These are phyloP conservation scores for Porites divaricata DNA, from an alignment of 92 coral and sea anemone genomes.

Conservation along the genomic window DNA sequence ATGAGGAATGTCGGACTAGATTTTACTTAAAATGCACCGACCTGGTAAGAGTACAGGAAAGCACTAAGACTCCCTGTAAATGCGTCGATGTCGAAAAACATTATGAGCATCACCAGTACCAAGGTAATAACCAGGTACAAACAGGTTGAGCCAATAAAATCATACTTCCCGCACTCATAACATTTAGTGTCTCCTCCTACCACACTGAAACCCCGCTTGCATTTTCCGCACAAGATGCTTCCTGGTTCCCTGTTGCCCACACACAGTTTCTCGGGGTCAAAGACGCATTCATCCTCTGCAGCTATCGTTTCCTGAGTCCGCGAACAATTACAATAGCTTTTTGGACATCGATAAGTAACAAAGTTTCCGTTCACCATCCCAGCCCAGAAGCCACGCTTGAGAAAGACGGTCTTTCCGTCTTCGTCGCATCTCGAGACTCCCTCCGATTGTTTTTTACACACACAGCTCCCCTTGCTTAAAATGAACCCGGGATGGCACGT, in stretches of 20 bases:
- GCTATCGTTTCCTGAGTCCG: conserved; percentile 23
- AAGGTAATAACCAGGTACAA: conserved; percentile 35
- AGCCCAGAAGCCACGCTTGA: conserved; percentile 88
- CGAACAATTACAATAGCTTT: conserved; percentile 69
- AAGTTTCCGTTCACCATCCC: conserved; percentile 67
- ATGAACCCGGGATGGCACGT: conserved; percentile 87
- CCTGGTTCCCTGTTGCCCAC: conserved; percentile 55
- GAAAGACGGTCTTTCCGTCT: conserved; percentile 66
- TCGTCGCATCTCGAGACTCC: conserved; percentile 86
- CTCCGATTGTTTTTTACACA: conserved; percentile 50
- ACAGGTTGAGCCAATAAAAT: conserved; percentile 35
- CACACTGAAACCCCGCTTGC: conserved; percentile 61
- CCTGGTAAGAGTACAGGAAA: conserved; percentile 93
- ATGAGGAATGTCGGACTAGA: not conserved
- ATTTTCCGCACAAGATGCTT: conserved; percentile 81
- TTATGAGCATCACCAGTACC: conserved; percentile 53
- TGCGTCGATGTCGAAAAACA: conserved; percentile 73
- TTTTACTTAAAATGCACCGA: not conserved
- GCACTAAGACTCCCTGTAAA: conserved; percentile 84
- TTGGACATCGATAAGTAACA: conserved; percentile 78
- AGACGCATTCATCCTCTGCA: conserved; percentile 63
- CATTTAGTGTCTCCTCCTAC: conserved; percentile 63
- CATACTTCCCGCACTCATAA: conserved; percentile 43
- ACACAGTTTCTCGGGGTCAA: conserved; percentile 61
- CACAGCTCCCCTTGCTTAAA: conserved; percentile 58